phyloP scores from a whole-genome alignment of 1,140 invertebrate species.

The Bombus breviceps region DNA sequence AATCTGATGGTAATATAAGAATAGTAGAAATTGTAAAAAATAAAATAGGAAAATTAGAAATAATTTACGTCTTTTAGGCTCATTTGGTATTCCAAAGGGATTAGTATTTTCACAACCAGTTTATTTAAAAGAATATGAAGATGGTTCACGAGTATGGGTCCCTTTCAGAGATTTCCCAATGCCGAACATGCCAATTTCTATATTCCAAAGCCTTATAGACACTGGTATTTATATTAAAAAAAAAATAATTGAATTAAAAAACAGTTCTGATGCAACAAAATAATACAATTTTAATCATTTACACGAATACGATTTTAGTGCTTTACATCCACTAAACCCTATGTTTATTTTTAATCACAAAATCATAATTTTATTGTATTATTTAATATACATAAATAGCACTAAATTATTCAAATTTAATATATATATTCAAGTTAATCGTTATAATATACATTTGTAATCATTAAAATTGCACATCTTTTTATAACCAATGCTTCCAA shows the following conservation, averaged over 20 bases:
- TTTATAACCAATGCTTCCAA: background rate
- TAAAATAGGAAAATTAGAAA: background rate
- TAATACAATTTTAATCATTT: conserved; percentile 2
- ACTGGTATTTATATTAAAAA: conserved; percentile 45
- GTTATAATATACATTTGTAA: background rate
- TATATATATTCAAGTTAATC: background rate
- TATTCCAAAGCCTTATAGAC: conserved; percentile 53
- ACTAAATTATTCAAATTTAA: conserved; percentile 24
- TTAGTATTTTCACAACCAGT: conserved; percentile 68
- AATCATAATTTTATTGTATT: conserved; percentile 24
- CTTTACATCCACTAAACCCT: background rate
- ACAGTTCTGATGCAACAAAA: background rate
- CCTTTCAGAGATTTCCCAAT: conserved; percentile 64
- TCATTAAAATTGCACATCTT: conserved; percentile 20
- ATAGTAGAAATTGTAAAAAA: background rate
- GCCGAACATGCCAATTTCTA: conserved; percentile 35
- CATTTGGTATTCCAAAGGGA: conserved; percentile 62
- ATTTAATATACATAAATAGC: conserved; percentile 17
- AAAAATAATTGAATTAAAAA: conserved; percentile 28
- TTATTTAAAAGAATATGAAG: conserved; percentile 47
- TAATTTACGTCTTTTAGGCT: conserved; percentile 44
- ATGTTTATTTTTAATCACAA: background rate
- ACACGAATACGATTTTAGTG: background rate
- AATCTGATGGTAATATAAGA: conserved; percentile 58
- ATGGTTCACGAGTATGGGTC: conserved; percentile 57